Base-by-base conservation (phyloP, 2,888 invertebrate genomes). In the Trimorus sp. region DNA sequence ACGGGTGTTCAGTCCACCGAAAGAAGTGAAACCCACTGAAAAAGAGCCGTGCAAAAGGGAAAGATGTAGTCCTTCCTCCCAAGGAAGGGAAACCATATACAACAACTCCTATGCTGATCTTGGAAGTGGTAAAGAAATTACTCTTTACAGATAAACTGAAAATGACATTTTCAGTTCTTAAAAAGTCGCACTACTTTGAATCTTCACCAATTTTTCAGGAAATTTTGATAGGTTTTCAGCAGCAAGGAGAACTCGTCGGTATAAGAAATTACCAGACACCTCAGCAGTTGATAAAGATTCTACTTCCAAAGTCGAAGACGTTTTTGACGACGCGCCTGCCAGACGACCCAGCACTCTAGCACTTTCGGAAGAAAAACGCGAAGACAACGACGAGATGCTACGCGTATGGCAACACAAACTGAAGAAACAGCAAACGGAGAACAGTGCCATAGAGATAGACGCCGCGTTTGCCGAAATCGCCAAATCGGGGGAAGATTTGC, bases 171-270 rank as follows among this genome's bases (percentile, higher is more conserved):
- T 26, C 26, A 26, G 4, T 26, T 26, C 26, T 4, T 4, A 26
- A 26, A 26, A 26, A 26, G 26, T 4, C 26, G 26, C 26, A 3
- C 26, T 26, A 26, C 1, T 26, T 26, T 3, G 1, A 3, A 51
- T 70, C 7, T 37, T 54, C 8, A 7, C 1, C 14, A 54, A 54
- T 77, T 45, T 71, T 80, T 73, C 70, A 89, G 96, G 96, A 1
- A 96, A 96, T 86, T 98, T 98, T 84, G 97, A 98, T 89, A 93
- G 98, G 85, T 96, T 96, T 88, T 96, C 97, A 0, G 95, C 96
- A 4, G 94, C 96, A 0, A 93, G 98, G 85, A 93, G 97, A 85
- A 98, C 97, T 0, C 93, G 97, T 78, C 93, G 97, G 53, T 97
- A 97, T 87, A 96, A 96, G 76, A 93, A 93, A 82, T 90, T 88